Evolutionary conservation across 2,888 invertebrate species (phyloP).

Genomic region (Synergus itoensis): DNA sequence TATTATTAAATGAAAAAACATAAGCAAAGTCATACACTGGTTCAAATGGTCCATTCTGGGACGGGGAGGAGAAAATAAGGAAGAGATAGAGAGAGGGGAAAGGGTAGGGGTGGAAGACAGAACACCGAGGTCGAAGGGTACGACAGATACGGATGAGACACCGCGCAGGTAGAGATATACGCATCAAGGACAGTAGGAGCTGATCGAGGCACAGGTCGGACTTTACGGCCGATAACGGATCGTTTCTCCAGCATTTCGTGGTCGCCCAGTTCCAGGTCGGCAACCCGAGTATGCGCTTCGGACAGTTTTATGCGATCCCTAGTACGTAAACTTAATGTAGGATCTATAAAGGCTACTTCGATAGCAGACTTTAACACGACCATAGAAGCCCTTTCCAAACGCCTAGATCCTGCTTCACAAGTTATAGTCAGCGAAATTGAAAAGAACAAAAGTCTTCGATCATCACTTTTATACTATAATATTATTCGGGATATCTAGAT

Average conservation of each 20-base stretch:
- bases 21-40: too few relatives aligned
- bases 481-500: not conserved
- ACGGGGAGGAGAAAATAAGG: not conserved
- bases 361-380: slow-evolving; percentile 30
- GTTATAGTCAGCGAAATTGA: slow-evolving; percentile 17
- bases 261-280: slow-evolving; percentile 31
- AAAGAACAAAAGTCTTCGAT: slow-evolving; percentile 26
- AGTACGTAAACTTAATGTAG: slow-evolving; percentile 39
- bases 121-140: slow-evolving; percentile 43
- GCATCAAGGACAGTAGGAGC: slow-evolving; percentile 53
- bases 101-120: slow-evolving; percentile 18
- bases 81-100: slow-evolving; percentile 1
- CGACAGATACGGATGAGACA: slow-evolving; percentile 51
- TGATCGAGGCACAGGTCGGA: slow-evolving; percentile 54
- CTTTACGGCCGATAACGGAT: slow-evolving; percentile 56
- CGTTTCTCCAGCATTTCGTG: slow-evolving; percentile 40
- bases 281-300: slow-evolving; percentile 17
- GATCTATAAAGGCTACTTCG: slow-evolving; percentile 40
- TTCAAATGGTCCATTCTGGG: slow-evolving; percentile 22
- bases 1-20: too few relatives aligned
- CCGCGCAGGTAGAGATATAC: slow-evolving; percentile 53
- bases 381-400: slow-evolving; percentile 6
- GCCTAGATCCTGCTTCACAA: not conserved
- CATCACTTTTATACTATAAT: not conserved
- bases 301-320: slow-evolving; percentile 36